A percentile compares a stretch with the other conserved stretches of the same genome.
Conservation (phyloP, 2,888 invertebrate genomes). For the Serripes groenlandicus region DNA sequence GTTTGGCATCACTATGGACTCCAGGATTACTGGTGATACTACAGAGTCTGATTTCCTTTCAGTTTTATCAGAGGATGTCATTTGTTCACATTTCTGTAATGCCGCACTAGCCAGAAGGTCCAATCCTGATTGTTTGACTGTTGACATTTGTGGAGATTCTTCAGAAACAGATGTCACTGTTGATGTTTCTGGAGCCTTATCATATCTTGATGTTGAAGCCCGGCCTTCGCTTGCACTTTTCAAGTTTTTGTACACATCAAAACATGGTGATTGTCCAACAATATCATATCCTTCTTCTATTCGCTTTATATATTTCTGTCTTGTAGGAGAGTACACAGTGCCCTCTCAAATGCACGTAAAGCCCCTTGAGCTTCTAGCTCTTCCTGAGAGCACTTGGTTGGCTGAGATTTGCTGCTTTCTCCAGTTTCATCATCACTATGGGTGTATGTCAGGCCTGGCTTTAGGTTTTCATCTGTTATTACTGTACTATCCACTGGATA, state of each 20-base stretch:
- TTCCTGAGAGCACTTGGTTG: constrained; percentile 1
- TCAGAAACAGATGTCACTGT: constrained; percentile 21
- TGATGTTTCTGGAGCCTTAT: background rate
- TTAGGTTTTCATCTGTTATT: constrained; percentile 6
- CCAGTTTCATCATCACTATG: background rate
- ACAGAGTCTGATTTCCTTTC: background rate
- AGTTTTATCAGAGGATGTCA: background rate
- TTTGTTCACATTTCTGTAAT: background rate
- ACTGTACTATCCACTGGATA: constrained; percentile 40
- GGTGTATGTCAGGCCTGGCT: constrained; percentile 26
- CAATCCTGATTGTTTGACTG: constrained; percentile 5
- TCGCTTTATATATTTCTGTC: background rate
- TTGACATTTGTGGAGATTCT: background rate
- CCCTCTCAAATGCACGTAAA: constrained; percentile 25
- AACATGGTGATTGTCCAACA: constrained; percentile 27
- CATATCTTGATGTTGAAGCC: background rate
- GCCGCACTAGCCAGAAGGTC: constrained; percentile 20
- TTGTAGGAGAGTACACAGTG: constrained; percentile 12
- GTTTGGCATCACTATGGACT: no score
- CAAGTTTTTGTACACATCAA: constrained; percentile 42
- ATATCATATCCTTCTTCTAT: constrained; percentile 24
- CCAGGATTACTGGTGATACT: no score
- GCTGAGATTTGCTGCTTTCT: background rate
- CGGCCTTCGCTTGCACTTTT: constrained; percentile 15
- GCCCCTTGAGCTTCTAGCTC: constrained; percentile 13